A percentile compares a stretch with the other conserved stretches of the same genome.
phyloP scores from a whole-genome alignment of 2,797 vertebrate species.

The Miichthys miiuy region DNA sequence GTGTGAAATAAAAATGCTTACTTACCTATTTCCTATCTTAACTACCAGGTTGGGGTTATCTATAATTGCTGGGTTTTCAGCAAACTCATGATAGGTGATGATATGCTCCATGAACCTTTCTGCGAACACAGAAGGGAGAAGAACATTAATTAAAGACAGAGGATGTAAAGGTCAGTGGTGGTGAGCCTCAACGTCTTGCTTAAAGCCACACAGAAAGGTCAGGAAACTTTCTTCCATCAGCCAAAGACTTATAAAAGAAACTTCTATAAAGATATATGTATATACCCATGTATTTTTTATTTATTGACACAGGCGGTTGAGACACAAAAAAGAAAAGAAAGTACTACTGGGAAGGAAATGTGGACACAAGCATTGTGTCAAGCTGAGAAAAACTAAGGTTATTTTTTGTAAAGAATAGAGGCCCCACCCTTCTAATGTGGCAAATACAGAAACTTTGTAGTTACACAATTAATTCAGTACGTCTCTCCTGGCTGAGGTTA shows the following conservation, averaged over 20 bases:
- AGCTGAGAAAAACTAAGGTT: background rate
- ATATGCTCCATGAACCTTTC: constrained; percentile 98
- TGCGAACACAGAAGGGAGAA: constrained; percentile 73
- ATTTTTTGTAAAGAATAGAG: background rate
- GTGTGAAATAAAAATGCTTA: constrained; percentile 17
- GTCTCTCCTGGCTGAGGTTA: constrained; percentile 8
- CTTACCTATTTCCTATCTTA: constrained; percentile 95
- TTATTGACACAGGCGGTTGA: background rate
- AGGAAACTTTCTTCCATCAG: constrained; percentile 10
- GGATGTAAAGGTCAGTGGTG: constrained; percentile 48
- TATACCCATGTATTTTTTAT: background rate
- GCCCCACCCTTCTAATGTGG: background rate
- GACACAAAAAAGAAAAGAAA: background rate
- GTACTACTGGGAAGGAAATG: background rate
- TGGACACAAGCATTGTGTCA: background rate
- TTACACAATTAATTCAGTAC: background rate
- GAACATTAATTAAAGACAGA: constrained; percentile 47
- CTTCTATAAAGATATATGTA: too few species aligned
- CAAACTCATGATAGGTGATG: constrained; percentile 96
- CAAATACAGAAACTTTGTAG: constrained; percentile 8
- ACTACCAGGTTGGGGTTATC: constrained; percentile 98
- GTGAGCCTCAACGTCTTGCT: constrained; percentile 34
- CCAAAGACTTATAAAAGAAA: background rate
- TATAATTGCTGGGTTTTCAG: constrained; percentile 97
- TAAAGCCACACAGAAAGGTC: constrained; percentile 40